phyloP scores from a whole-genome alignment of 2,888 invertebrate species.

The Apocheima hispidaria region DNA sequence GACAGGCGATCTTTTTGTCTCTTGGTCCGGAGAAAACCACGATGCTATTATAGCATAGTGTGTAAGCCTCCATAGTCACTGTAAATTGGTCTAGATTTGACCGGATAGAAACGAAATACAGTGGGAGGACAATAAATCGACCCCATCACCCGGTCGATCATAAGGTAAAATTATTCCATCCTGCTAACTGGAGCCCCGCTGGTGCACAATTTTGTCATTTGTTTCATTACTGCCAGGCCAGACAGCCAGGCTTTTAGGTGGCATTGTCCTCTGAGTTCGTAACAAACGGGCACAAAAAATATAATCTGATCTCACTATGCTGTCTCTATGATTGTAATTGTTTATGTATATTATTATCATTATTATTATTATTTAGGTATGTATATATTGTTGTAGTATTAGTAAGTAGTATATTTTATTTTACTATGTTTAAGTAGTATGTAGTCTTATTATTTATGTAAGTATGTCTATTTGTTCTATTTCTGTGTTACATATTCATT shows the following conservation, averaged over 20 bases:
- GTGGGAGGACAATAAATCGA: slow-evolving; percentile 68
- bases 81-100: slow-evolving; percentile 67
- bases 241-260: slow-evolving; percentile 30
- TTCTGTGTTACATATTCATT: too few relatives aligned
- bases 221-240: slow-evolving; percentile 51
- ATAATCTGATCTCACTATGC: too few relatives aligned
- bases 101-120: slow-evolving; percentile 72
- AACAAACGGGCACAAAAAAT: too few relatives aligned
- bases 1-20: too few relatives aligned
- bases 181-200: slow-evolving; percentile 59
- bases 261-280: slow-evolving; percentile 24
- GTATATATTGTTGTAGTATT: too few relatives aligned
- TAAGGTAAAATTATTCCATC: slow-evolving; percentile 71
- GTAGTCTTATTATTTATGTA: too few relatives aligned
- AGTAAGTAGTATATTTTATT: too few relatives aligned
- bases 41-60: neutral
- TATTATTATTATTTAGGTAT: too few relatives aligned
- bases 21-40: neutral
- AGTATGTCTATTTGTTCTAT: too few relatives aligned
- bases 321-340: too few relatives aligned
- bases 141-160: slow-evolving; percentile 62
- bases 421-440: too few relatives aligned
- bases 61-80: slow-evolving; percentile 44
- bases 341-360: too few relatives aligned
- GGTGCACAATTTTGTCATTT: slow-evolving; percentile 65